Evolutionary conservation across 2,797 vertebrate species (phyloP).

Genomic region (Poecilia gillii): DNA sequence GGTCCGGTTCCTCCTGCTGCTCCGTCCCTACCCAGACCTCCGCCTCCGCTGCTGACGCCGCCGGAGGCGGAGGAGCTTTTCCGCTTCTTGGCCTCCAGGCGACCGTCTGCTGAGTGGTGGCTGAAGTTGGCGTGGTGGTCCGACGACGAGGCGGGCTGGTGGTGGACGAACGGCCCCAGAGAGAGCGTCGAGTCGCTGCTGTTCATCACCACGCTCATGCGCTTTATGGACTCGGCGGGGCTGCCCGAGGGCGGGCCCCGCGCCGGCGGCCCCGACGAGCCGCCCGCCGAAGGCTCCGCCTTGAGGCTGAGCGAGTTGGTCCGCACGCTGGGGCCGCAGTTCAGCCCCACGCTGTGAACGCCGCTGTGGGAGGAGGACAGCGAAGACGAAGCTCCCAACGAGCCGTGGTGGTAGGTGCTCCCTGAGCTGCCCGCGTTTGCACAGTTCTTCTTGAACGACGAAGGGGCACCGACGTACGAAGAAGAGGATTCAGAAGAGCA

Average conservation of each 20-base stretch:
- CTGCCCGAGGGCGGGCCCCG: conserved; percentile 89
- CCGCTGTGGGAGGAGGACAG: conserved; percentile 86
- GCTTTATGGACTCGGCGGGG: conserved; percentile 95
- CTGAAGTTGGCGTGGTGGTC: conserved; percentile 85
- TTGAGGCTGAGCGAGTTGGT: conserved; percentile 90
- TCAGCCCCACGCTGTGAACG: conserved; percentile 88
- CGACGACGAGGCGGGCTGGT: conserved; percentile 71
- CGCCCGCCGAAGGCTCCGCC: conserved; percentile 89
- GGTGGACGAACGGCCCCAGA: conserved; percentile 95
- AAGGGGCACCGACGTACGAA: conserved; percentile 81
- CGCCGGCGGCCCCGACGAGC: conserved; percentile 87
- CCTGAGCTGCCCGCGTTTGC: conserved; percentile 87
- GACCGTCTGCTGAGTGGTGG: conserved; percentile 89
- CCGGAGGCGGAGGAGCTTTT: conserved; percentile 90
- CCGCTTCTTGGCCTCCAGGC: conserved; percentile 92
- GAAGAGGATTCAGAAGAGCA: conserved; percentile 80
- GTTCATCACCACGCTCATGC: conserved; percentile 99
- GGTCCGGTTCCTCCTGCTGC: conserved; percentile 72
- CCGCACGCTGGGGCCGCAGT: conserved; percentile 87
- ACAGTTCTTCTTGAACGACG: conserved; percentile 94
- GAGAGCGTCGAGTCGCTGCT: conserved; percentile 97
- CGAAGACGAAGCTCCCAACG: conserved; percentile 81
- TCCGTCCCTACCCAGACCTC: conserved; percentile 57
- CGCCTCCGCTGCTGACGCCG: conserved; percentile 70
- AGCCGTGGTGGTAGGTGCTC: conserved; percentile 88